Evolutionary conservation across 2,797 vertebrate species (phyloP).

Genomic region (Acropternis orthonyx): DNA sequence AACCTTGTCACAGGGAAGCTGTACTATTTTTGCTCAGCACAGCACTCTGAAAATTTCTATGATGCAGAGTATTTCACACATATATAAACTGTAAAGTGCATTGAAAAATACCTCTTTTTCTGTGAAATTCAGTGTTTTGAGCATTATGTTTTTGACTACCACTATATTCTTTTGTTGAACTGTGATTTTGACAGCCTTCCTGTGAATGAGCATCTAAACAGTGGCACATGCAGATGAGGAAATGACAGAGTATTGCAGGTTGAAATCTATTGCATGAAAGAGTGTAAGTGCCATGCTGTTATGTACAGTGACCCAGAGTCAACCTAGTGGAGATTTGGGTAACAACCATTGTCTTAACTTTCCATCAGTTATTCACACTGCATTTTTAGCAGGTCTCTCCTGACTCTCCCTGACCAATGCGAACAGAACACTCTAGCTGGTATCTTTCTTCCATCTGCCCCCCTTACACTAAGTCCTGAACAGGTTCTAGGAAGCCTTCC

Average conservation of each 20-base stretch:
- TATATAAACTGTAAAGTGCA: not conserved
- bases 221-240: not conserved
- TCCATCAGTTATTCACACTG: not conserved
- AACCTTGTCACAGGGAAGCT: not conserved
- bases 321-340: not conserved
- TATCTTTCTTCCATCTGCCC: not conserved
- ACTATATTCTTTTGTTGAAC: not conserved
- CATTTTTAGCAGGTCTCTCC: not conserved
- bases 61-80: not conserved
- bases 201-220: not conserved
- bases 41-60: not conserved
- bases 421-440: not conserved
- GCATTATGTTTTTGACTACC: not conserved
- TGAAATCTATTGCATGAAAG: not conserved
- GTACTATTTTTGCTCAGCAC: not conserved
- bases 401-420: not conserved
- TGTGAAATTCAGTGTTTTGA: not conserved
- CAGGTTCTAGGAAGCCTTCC: no score
- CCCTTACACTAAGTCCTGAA: not conserved
- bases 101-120: not conserved
- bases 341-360: not conserved
- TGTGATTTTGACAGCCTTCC: not conserved
- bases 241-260: not conserved
- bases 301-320: not conserved
- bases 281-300: not conserved